phyloP scores from a whole-genome alignment of 2,113 vertebrate genomes.

The Prionailurus viverrinus region DNA sequence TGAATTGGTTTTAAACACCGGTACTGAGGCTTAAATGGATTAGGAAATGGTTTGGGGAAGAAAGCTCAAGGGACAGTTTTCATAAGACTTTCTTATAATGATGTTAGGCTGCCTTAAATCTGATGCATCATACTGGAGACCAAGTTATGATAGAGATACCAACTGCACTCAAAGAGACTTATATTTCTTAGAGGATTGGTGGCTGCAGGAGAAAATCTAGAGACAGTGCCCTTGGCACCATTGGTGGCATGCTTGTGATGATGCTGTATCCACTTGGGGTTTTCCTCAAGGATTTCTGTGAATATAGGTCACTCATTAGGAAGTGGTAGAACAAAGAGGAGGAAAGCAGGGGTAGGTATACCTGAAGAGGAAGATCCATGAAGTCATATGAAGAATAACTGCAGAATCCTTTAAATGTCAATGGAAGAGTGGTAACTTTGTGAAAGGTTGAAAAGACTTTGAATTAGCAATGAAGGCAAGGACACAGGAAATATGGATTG shows the following conservation, averaged over 20 bases:
- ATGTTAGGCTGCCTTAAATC: not conserved
- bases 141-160: not conserved
- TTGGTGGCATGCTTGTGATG: not conserved
- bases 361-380: not conserved
- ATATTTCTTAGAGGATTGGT: not conserved
- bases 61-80: not conserved
- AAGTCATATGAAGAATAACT: not conserved
- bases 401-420: not conserved
- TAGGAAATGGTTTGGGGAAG: not conserved
- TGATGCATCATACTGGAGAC: not conserved
- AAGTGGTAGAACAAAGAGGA: not conserved
- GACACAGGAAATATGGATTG: not conserved
- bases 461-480: not conserved
- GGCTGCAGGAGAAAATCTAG: not conserved
- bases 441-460: not conserved
- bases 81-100: not conserved
- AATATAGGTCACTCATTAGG: not conserved
- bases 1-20: not conserved
- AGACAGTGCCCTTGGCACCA: not conserved
- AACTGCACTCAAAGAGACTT: not conserved
- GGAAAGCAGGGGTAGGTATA: not conserved
- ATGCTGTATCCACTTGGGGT: not conserved
- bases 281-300: not conserved
- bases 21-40: not conserved
- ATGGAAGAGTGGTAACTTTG: not conserved